Evolutionary conservation across 1,140 invertebrate species (phyloP), one percentile per base, ranked within the genome.

Genomic region (Brachionus manjavacas): DNA sequence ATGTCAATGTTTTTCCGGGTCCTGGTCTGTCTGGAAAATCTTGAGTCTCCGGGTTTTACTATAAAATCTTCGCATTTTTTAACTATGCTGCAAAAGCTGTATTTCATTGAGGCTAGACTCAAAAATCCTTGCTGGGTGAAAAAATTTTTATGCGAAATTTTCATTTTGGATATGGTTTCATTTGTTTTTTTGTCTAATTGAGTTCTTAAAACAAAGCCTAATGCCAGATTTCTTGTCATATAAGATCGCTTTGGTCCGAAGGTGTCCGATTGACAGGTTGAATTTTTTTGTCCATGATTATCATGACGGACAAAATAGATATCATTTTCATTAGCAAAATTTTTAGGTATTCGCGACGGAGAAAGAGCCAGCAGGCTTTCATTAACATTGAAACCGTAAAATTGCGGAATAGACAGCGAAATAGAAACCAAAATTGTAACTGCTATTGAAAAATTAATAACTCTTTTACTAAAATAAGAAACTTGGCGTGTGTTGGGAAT

Each of bases 111-210:
- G 14, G 79, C 79, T 23, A 81, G 39, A 39, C 25, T 68, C 12
- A 43, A 41, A 68, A 81, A 81, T 20, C 79, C 79, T 23, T 64
- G 20, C n/a, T 60, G 64, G 6, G 52, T 64, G 7, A 81, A 81
- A 35, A 81, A 81, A 64, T 68, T 41, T 25, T 41, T 81, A 25
- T 81, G 79, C 9, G 79, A 25, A 14, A n/a, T 81, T 64, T 25
- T 60, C 79, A 81, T 81, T 35, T 25, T 39, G 6, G 55, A 31
- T 16, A 81, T 64, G 35, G 60, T 60, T 76, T 52, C 8, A 28
- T 76, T 76, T 4, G 72, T 76, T 23, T 49, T 4, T 76, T 49
- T 76, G 72, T 76, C 72, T 12, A 49, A 23, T 23, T 49, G 16
- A 25, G 43, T 76, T 52, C 72, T 23, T 76, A 76, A 28, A 25